Evolutionary conservation across 2,888 invertebrate species (phyloP).

Genomic region (Drosophila anceps): DNA sequence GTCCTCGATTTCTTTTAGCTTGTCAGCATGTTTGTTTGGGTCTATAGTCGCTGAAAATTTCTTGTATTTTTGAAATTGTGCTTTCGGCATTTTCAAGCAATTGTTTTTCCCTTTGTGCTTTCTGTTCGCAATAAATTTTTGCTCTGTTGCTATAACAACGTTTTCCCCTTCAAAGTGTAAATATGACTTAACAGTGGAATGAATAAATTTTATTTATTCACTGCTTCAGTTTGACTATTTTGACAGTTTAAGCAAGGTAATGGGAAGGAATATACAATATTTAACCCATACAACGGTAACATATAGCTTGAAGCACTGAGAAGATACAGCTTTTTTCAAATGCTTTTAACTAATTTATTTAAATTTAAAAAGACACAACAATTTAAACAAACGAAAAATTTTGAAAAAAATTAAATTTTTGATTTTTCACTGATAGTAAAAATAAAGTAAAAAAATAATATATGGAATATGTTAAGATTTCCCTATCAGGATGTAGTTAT

Average conservation of each 20-base stretch:
- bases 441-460: too few relatives aligned
- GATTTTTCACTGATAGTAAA: too few relatives aligned
- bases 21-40: slow-evolving; percentile 51
- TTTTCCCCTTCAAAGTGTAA: background rate
- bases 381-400: too few relatives aligned
- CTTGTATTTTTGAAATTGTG: slow-evolving; percentile 52
- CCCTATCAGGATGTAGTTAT: too few relatives aligned
- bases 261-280: background rate
- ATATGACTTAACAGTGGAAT: background rate
- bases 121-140: slow-evolving; percentile 41
- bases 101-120: slow-evolving; percentile 26
- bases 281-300: too few relatives aligned
- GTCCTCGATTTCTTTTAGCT: slow-evolving; percentile 69
- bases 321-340: too few relatives aligned
- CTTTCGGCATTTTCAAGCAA: slow-evolving; percentile 58
- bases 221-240: background rate
- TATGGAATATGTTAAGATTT: too few relatives aligned
- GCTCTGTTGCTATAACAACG: slow-evolving; percentile 57
- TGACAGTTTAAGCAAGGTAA: slow-evolving; percentile 27
- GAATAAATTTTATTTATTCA: background rate
- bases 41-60: slow-evolving; percentile 47
- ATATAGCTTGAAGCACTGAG: too few relatives aligned
- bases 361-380: too few relatives aligned
- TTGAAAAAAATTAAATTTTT: too few relatives aligned
- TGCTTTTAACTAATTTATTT: too few relatives aligned